Percentiles rank a stretch among this genome's conserved stretches.
Evolutionary conservation across 2,113 vertebrate genomes (phyloP).

Genomic region (Lepisosteus osseus): DNA sequence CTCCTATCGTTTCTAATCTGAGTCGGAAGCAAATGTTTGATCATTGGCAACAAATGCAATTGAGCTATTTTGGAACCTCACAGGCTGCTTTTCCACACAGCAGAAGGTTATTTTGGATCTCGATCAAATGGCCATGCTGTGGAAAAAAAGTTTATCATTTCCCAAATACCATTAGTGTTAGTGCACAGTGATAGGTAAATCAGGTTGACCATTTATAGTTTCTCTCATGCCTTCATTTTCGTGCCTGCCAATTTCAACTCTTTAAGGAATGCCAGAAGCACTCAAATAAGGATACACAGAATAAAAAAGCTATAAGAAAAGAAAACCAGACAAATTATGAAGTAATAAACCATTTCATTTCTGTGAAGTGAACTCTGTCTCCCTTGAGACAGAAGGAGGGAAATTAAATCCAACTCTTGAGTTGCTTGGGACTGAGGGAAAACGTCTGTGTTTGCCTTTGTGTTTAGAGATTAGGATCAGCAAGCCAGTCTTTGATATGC

Average conservation of each 20-base stretch:
- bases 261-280: background rate
- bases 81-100: background rate
- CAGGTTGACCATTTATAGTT: conserved; percentile 8
- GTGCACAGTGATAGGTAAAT: conserved; percentile 7
- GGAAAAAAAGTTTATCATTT: conserved; percentile 4
- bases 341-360: too few relatives aligned
- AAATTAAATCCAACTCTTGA: too few relatives aligned
- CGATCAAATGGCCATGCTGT: background rate
- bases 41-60: background rate
- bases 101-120: background rate
- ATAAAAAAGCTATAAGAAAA: background rate
- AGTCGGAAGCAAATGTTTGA: background rate
- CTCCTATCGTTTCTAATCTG: background rate
- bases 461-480: too few relatives aligned
- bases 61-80: background rate
- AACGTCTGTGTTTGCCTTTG: too few relatives aligned
- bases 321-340: too few relatives aligned
- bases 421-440: too few relatives aligned
- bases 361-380: too few relatives aligned
- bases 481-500: too few relatives aligned
- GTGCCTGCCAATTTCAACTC: background rate
- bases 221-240: background rate
- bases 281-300: background rate
- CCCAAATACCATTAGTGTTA: conserved; percentile 3
- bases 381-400: too few relatives aligned